A percentile compares a stretch with the other conserved stretches of the same genome.
phyloP scores from a whole-genome alignment of 1,140 invertebrate genomes.

The Zophobas atratus region DNA sequence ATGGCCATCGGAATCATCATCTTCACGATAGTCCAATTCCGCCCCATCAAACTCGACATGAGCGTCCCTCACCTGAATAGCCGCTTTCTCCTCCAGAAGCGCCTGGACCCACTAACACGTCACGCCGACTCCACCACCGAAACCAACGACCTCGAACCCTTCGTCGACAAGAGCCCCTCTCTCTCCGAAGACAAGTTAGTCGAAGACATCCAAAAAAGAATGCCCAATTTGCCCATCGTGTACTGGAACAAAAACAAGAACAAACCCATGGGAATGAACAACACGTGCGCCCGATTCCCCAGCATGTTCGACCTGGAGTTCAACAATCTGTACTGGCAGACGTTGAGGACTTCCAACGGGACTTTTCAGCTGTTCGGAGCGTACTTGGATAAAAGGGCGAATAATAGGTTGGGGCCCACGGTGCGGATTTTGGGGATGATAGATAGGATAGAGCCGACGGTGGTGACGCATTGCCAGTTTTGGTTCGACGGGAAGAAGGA shows the following conservation, averaged over 20 bases:
- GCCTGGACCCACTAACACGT: conserved; percentile 64
- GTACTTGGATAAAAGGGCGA: conserved; percentile 86
- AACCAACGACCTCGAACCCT: conserved; percentile 69
- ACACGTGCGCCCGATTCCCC: conserved; percentile 85
- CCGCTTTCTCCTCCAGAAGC: conserved; percentile 65
- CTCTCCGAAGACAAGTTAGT: conserved; percentile 84
- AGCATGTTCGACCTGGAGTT: conserved; percentile 91
- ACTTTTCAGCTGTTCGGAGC: conserved; percentile 92
- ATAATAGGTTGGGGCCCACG: conserved; percentile 84
- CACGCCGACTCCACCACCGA: conserved; percentile 65
- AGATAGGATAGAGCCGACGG: conserved; percentile 87
- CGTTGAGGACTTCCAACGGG: conserved; percentile 83
- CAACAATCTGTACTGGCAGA: conserved; percentile 95
- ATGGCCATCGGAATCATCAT: conserved; percentile 70
- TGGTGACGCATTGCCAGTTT: conserved; percentile 89
- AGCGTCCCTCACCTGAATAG: conserved; percentile 66
- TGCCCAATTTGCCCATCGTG: conserved; percentile 86
- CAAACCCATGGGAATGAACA: conserved; percentile 81
- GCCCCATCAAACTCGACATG: conserved; percentile 67
- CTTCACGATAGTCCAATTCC: conserved; percentile 67
- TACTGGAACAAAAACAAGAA: conserved; percentile 88
- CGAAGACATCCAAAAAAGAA: conserved; percentile 80
- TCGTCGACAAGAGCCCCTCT: conserved; percentile 77
- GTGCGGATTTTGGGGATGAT: conserved; percentile 93
- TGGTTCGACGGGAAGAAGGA: conserved; percentile 91